Evolutionary conservation across 2,797 vertebrate genomes (phyloP).

Genomic region (Tokudaia tokunoshimensis): DNA sequence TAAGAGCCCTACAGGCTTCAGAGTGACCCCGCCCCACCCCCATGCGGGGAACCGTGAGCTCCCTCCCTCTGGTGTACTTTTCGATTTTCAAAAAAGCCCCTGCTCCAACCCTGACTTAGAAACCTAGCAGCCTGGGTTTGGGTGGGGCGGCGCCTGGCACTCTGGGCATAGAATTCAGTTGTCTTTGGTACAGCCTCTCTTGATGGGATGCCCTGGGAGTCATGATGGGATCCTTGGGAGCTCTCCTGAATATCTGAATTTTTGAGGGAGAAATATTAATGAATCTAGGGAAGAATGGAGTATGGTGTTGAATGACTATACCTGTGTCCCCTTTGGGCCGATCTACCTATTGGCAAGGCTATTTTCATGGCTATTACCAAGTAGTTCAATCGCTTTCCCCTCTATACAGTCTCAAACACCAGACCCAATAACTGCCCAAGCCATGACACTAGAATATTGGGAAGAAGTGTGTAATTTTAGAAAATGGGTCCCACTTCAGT

Average conservation of each 20-base stretch:
- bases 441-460: conserved; percentile 34
- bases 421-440: conserved; percentile 9
- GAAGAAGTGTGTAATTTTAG: conserved; percentile 38
- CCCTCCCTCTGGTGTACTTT: conserved; percentile 13
- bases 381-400: neutral
- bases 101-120: conserved; percentile 38
- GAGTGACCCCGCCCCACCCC: neutral
- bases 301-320: neutral
- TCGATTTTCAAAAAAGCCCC: conserved; percentile 69
- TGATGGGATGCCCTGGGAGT: neutral
- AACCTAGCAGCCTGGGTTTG: conserved; percentile 22
- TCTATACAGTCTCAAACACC: conserved; percentile 41
- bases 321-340: neutral
- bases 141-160: neutral
- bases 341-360: neutral
- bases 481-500: conserved; percentile 46
- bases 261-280: conserved; percentile 3
- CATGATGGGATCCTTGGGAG: conserved; percentile 11
- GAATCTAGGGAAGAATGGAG: neutral
- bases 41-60: neutral
- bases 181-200: neutral
- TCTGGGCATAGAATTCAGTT: conserved; percentile 34
- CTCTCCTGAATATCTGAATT: conserved; percentile 16
- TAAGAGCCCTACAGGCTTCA: conserved; percentile 51
- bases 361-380: conserved; percentile 40